A percentile compares a stretch with the other conserved stretches of the same genome.
phyloP scores from a whole-genome alignment of 2,888 invertebrate species.

The Gandaritis pyraliata region DNA sequence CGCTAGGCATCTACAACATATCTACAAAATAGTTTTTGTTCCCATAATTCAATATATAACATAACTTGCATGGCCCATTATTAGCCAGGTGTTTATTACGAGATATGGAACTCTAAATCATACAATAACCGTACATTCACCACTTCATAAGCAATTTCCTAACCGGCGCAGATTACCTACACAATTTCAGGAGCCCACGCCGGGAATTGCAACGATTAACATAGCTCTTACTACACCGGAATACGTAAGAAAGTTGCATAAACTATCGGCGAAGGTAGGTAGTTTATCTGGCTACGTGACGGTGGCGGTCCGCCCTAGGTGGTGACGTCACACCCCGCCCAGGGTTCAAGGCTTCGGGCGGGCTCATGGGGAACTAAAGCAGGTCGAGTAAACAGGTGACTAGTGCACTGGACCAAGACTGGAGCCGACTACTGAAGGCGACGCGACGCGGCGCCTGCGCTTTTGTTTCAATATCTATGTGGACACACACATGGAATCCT shows the following conservation, averaged over 20 bases:
- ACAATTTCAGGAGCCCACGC: constrained; percentile 16
- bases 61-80: no score
- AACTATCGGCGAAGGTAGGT: constrained; percentile 4
- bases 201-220: constrained; percentile 1
- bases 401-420: constrained; percentile 10
- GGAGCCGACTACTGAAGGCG: not conserved
- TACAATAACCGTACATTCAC: constrained; percentile 23
- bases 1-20: no score
- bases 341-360: constrained; percentile 21
- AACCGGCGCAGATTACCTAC: constrained; percentile 10
- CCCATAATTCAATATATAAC: no score
- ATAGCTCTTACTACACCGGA: constrained; percentile 5
- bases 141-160: constrained; percentile 23
- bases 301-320: constrained; percentile 11
- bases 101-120: constrained; percentile 16
- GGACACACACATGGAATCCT: no score
- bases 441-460: constrained; percentile 6
- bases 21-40: no score
- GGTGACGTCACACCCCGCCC: constrained; percentile 22
- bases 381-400: constrained; percentile 7
- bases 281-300: constrained; percentile 10
- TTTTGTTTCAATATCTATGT: not conserved
- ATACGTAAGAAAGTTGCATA: constrained; percentile 12
- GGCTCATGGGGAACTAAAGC: constrained; percentile 9
- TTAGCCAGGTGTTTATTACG: not conserved